Percentiles rank a stretch among this genome's conserved stretches.
These are phyloP conservation scores for Carabus problematicus DNA, from an alignment of 2,888 invertebrate genomes.

Conservation along the genomic window DNA sequence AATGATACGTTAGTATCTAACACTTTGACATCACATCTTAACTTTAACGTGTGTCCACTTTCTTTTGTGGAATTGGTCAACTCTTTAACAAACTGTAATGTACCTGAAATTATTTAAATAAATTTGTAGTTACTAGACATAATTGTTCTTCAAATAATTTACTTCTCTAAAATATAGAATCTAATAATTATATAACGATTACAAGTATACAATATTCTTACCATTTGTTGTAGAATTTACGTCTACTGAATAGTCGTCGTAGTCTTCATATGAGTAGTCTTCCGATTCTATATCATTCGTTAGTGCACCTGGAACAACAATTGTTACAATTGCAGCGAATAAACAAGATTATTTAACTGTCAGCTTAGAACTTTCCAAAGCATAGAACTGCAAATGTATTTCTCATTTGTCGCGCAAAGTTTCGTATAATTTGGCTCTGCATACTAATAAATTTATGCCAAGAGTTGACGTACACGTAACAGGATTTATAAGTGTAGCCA, in stretches of 20 bases:
- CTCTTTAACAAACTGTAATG: conserved; percentile 62
- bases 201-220: conserved; percentile 45
- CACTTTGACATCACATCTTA: conserved; percentile 69
- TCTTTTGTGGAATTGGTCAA: conserved; percentile 66
- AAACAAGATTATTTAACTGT: too few species aligned
- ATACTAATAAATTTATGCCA: too few species aligned
- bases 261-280: conserved; percentile 53
- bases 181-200: neutral
- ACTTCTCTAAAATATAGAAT: neutral
- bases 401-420: too few species aligned
- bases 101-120: conserved; percentile 54
- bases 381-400: too few species aligned
- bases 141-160: neutral
- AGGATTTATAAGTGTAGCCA: too few species aligned
- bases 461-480: too few species aligned
- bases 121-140: neutral
- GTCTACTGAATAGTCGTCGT: conserved; percentile 50
- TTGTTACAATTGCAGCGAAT: neutral
- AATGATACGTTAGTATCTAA: conserved; percentile 60
- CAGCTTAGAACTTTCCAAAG: too few species aligned
- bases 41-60: conserved; percentile 65
- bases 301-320: conserved; percentile 29
- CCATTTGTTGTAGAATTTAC: conserved; percentile 54
- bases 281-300: conserved; percentile 43
- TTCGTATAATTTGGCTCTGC: too few species aligned